Evolutionary conservation across 2,113 vertebrate species (phyloP).

Genomic region (Dolichotis patagonum): DNA sequence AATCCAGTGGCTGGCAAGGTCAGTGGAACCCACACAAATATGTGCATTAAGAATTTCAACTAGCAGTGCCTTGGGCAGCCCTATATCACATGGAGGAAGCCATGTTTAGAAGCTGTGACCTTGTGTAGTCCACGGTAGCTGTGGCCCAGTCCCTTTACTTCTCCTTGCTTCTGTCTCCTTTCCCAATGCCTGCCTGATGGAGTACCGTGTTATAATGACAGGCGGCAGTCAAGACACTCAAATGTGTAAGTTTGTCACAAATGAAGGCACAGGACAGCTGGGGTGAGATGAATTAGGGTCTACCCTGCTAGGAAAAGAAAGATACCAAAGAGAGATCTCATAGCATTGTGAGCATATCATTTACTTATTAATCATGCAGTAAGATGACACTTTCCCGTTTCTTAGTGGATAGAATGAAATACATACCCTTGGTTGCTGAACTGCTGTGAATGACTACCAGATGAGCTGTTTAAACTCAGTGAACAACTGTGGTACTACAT

Average conservation of each 20-base stretch:
- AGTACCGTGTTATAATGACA: not conserved
- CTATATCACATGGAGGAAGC: not conserved
- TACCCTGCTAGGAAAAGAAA: not conserved
- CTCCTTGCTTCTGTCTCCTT: not conserved
- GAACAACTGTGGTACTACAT: not conserved
- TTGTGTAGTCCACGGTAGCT: fast-evolving
- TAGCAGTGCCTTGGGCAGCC: not conserved
- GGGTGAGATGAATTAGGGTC: not conserved
- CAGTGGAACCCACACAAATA: not conserved
- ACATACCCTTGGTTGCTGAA: no score
- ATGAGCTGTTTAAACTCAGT: not conserved
- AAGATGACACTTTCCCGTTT: not conserved
- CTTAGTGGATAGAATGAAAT: not conserved
- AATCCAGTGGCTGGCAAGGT: not conserved
- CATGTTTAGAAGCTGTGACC: not conserved
- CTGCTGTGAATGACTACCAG: not conserved
- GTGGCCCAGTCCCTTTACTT: not conserved
- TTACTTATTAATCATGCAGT: not conserved
- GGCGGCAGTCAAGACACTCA: not conserved
- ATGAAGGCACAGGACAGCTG: not conserved
- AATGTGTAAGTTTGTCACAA: not conserved
- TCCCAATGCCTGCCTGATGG: no score
- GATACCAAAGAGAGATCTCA: not conserved
- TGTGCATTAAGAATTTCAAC: not conserved
- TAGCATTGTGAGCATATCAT: not conserved